Percentiles rank a stretch among this genome's conserved stretches.
Conservation (phyloP, 2,888 invertebrate genomes). For the Macroteleia sp. region DNA sequence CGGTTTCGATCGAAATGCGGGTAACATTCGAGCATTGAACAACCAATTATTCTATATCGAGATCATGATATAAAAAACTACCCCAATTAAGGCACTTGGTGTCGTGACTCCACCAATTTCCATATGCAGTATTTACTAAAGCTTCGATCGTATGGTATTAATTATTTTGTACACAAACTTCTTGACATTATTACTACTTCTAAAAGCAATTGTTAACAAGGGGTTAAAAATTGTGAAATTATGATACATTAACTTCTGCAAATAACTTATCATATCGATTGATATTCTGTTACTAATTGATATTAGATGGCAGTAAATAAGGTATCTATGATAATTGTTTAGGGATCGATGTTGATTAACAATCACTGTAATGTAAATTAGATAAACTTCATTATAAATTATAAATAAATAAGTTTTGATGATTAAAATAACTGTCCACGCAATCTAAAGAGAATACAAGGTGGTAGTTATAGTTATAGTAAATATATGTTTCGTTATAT, state of each 20-base stretch:
- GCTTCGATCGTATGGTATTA: conserved; percentile 39
- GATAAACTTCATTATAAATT: conserved; percentile 6
- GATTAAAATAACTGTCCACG: no score
- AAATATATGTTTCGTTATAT: no score
- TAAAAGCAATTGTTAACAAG: conserved; percentile 22
- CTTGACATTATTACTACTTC: conserved; percentile 27
- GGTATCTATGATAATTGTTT: conserved; percentile 21
- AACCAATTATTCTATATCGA: conserved; percentile 61
- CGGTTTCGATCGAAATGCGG: conserved; percentile 50
- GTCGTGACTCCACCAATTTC: conserved; percentile 58
- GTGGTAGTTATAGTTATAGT: no score
- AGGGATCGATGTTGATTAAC: conserved; percentile 16
- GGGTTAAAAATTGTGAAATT: conserved; percentile 11
- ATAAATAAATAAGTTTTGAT: no score
- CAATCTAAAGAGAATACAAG: no score
- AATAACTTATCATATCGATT: neutral
- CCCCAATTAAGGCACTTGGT: conserved; percentile 59
- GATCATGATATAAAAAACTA: conserved; percentile 60
- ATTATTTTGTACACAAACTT: conserved; percentile 45
- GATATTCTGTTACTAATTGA: conserved; percentile 22
- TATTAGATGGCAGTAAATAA: conserved; percentile 14
- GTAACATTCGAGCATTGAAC: conserved; percentile 57
- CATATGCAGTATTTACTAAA: conserved; percentile 49
- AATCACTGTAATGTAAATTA: conserved; percentile 17
- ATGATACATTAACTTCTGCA: neutral